phyloP scores from a whole-genome alignment of 2,797 vertebrate species.

The Xerus rutilus region DNA sequence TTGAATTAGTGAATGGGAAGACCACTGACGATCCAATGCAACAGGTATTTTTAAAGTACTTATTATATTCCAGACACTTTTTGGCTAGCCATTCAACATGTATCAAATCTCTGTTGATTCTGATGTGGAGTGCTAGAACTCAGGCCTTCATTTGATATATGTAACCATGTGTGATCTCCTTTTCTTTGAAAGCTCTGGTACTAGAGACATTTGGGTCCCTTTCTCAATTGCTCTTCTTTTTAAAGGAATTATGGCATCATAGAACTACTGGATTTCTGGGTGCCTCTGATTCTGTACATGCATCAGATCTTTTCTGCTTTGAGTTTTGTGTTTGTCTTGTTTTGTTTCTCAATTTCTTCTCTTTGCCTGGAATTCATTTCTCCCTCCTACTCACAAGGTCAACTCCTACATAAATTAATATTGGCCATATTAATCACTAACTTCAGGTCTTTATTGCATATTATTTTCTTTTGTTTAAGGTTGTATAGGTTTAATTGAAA shows the following conservation, averaged over 20 bases:
- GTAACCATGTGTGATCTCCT: neutral
- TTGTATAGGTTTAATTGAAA: neutral
- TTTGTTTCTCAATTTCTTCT: neutral
- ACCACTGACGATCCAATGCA: neutral
- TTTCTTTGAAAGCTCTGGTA: neutral
- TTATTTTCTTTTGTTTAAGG: neutral
- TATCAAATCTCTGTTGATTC: neutral
- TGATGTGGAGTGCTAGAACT: neutral
- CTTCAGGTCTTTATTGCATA: neutral
- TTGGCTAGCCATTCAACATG: neutral
- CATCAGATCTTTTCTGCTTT: neutral
- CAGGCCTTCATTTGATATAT: neutral
- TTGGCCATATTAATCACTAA: neutral
- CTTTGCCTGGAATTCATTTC: neutral
- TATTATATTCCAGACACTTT: neutral
- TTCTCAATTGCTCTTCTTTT: neutral
- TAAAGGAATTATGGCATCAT: neutral
- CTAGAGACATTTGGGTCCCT: neutral
- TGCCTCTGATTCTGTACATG: neutral
- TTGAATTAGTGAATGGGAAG: neutral
- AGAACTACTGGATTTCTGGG: neutral
- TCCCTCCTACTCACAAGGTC: neutral
- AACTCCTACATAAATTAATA: neutral
- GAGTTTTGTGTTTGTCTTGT: neutral
- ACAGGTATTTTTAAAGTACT: neutral